These are phyloP conservation scores for Furcula furcula DNA, from an alignment of 2,888 invertebrate genomes.

Conservation along the genomic window DNA sequence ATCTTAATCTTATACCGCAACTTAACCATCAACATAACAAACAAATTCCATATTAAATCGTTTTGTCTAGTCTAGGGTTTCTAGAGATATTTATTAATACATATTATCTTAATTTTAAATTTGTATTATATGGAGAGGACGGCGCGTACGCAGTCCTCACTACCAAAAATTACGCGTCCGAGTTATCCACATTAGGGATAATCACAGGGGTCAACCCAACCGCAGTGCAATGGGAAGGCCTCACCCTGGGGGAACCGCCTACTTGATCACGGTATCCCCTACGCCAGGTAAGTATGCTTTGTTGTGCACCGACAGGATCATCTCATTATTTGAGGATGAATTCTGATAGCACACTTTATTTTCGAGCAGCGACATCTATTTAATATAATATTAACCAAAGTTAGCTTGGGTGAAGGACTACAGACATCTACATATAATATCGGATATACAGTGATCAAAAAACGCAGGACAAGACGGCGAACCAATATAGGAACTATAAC, in stretches of 20 bases:
- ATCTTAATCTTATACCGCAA: too few relatives aligned
- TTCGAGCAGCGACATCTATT: slow-evolving; percentile 20
- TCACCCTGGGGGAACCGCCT: slow-evolving; percentile 56
- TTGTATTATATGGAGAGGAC: slow-evolving; percentile 28
- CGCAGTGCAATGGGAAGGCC: slow-evolving; percentile 51
- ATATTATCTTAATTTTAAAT: neutral
- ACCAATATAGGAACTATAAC: too few relatives aligned
- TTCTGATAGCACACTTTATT: slow-evolving; percentile 30
- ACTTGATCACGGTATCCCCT: slow-evolving; percentile 51
- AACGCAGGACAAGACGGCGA: too few relatives aligned
- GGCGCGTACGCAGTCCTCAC: slow-evolving; percentile 54
- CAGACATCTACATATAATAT: too few relatives aligned
- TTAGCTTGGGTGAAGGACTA: too few relatives aligned
- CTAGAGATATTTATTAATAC: too few relatives aligned
- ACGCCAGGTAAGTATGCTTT: slow-evolving; percentile 52
- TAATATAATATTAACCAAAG: neutral
- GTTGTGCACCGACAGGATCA: rapidly evolving
- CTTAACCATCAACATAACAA: too few relatives aligned
- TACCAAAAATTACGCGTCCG: slow-evolving; percentile 54
- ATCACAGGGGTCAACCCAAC: slow-evolving; percentile 51
- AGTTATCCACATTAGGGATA: slow-evolving; percentile 53
- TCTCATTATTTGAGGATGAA: slow-evolving; percentile 18
- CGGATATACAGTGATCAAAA: too few relatives aligned
- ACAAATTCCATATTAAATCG: too few relatives aligned
- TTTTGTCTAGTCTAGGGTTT: too few relatives aligned